phyloP scores from a whole-genome alignment of 2,888 invertebrate species.

The Diadegma fenestrale region DNA sequence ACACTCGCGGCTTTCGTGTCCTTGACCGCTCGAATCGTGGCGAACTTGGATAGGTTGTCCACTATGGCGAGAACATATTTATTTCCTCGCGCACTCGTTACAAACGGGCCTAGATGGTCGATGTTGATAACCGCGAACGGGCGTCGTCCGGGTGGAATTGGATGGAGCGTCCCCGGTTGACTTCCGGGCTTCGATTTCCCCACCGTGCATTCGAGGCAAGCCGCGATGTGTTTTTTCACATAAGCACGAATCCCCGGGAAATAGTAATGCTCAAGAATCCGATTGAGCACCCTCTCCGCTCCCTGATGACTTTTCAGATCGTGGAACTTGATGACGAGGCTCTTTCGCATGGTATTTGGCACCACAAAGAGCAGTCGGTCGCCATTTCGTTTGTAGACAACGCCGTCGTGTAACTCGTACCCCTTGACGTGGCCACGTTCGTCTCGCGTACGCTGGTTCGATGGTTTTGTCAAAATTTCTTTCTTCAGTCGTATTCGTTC shows the following conservation, averaged over 20 bases:
- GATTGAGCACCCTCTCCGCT: neutral
- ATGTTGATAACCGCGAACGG: neutral
- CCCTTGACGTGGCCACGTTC: constrained; percentile 1
- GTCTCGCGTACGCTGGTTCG: neutral
- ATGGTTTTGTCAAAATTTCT: neutral
- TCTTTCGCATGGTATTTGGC: constrained; percentile 10
- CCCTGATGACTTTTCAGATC: constrained; percentile 23
- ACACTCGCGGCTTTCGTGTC: constrained; percentile 13
- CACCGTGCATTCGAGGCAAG: constrained; percentile 12
- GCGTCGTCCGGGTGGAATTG: neutral
- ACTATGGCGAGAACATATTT: constrained; percentile 23
- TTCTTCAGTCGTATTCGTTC: neutral
- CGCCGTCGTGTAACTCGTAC: neutral
- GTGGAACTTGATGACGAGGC: neutral
- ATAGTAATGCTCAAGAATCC: constrained; percentile 23
- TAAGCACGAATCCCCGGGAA: constrained; percentile 35
- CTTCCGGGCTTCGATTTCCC: constrained; percentile 1
- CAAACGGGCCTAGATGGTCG: constrained; percentile 17
- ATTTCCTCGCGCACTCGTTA: constrained; percentile 12
- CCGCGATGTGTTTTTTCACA: neutral
- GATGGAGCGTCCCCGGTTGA: constrained; percentile 17
- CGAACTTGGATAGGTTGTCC: constrained; percentile 24
- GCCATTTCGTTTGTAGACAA: neutral
- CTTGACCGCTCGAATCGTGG: neutral
- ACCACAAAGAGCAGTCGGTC: constrained; percentile 30